Evolutionary conservation across 2,888 invertebrate genomes (phyloP).

Genomic region (Sarcophaga variegata): DNA sequence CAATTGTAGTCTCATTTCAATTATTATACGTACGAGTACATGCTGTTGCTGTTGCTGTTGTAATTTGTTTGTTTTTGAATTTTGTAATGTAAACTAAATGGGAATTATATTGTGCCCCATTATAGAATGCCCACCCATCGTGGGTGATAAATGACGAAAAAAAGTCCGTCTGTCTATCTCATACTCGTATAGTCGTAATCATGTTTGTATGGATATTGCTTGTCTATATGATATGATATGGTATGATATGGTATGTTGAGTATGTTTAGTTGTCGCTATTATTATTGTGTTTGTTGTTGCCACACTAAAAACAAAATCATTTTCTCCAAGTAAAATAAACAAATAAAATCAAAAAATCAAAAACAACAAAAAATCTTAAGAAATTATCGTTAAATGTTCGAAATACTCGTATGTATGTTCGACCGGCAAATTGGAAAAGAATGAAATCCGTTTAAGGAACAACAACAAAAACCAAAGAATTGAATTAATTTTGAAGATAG

Average conservation of each 20-base stretch:
- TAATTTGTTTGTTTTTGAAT: constrained; percentile 23
- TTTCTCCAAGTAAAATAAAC: constrained; percentile 65
- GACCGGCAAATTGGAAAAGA: not conserved
- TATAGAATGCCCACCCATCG: constrained; percentile 66
- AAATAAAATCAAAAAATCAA: constrained; percentile 36
- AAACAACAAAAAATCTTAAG: constrained; percentile 27
- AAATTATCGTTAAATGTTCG: not conserved
- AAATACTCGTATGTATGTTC: too few relatives aligned
- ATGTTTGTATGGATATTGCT: too few relatives aligned
- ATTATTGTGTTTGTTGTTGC: constrained; percentile 51
- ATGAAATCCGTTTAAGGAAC: not conserved
- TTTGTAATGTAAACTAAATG: constrained; percentile 51
- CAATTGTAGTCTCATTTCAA: not conserved
- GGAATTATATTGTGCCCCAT: constrained; percentile 32
- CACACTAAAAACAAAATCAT: constrained; percentile 57
- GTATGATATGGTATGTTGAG: not conserved
- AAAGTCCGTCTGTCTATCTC: not conserved
- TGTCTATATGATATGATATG: not conserved
- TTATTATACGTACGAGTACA: not conserved
- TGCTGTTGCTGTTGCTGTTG: constrained; percentile 23
- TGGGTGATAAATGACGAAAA: constrained; percentile 56
- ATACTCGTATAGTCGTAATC: not conserved
- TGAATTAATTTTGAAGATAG: not conserved
- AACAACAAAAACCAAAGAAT: not conserved
- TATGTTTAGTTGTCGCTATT: constrained; percentile 2